Evolutionary conservation across 2,888 invertebrate species (phyloP).

Genomic region (Gonocerus acuteangulatus): DNA sequence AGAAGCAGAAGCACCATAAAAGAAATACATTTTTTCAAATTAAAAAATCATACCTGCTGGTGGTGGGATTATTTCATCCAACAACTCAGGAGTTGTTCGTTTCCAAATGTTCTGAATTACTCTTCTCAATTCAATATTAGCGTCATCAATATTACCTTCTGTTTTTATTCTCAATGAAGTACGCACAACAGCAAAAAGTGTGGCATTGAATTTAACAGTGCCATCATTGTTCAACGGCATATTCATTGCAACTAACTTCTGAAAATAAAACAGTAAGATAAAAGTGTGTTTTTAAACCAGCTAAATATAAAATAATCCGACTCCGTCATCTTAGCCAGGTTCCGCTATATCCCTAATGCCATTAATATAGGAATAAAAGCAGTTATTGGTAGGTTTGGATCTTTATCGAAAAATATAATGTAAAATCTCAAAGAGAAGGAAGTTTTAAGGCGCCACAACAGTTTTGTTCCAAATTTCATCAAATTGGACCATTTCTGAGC

Average conservation of each 20-base stretch:
- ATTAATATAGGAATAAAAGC: too few relatives aligned
- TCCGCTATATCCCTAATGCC: too few relatives aligned
- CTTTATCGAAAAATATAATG: too few relatives aligned
- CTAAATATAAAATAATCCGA: background rate
- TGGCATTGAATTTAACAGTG: constrained; percentile 97
- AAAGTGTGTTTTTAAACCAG: background rate
- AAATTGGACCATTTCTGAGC: too few relatives aligned
- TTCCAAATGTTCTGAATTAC: constrained; percentile 99
- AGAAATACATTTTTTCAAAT: background rate
- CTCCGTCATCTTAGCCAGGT: too few relatives aligned
- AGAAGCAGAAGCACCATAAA: too few relatives aligned
- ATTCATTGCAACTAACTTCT: constrained; percentile 96
- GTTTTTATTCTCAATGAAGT: constrained; percentile 95
- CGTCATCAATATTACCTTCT: constrained; percentile 90
- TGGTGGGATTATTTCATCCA: constrained; percentile 97
- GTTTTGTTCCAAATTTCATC: too few relatives aligned
- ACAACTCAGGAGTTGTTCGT: constrained; percentile 82
- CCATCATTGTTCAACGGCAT: constrained; percentile 99
- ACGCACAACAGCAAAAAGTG: constrained; percentile 93
- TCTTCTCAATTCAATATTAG: constrained; percentile 82
- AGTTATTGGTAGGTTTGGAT: too few relatives aligned
- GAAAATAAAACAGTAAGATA: constrained; percentile 37
- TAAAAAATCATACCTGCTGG: constrained; percentile 60
- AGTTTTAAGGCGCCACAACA: too few relatives aligned
- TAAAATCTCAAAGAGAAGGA: too few relatives aligned